Evolutionary conservation across 1,140 invertebrate species (phyloP), one percentile per base, ranked within the genome.

Genomic region (Coboldia fuscipes): DNA sequence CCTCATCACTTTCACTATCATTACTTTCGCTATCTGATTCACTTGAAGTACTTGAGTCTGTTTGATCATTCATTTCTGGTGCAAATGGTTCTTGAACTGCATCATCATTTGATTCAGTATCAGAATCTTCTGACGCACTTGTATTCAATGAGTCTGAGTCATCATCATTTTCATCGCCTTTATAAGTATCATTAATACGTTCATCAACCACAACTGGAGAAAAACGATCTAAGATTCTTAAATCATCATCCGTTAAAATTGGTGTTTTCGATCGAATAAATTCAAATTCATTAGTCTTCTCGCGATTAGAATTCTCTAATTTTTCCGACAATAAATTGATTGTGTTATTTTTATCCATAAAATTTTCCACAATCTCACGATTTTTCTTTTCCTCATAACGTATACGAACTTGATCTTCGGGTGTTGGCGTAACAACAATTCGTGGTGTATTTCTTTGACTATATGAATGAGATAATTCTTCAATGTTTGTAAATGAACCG

Each of bases 1-100:
- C 41, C n/a, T 46, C 45, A 35, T 48, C 48, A n/a, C 43, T 47
- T 38, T 60, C 57, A 8, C 42, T 44, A 19, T 55, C 46, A 4
- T 50, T 48, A 4, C 46, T 51, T 0, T 43, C 51, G 29, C 46
- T 51, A 18, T 43, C 47, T 18, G 55, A 54, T 3, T 53, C 48
- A 45, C 51, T 0, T 30, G 12, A 6, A 7, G 22, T 23, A 7
- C 12, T 12, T 7, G 6, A 23, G 6, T 23, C 22, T 6, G 22
- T 23, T 23, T 23, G 6, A 23, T 23, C 6, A 7, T 23, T 12
- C 12, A 12, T 23, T 23, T 23, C 22, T 23, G 22, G 6, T 23
- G 6, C 22, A 12, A 12, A 6, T 23, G 6, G 6, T 23, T 7
- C 22, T 23, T 23, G 6, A 7, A 7, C 12, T 12, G 22, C 12